Base-by-base conservation (phyloP, 2,888 invertebrate species). In the Drosophila helvetica region DNA sequence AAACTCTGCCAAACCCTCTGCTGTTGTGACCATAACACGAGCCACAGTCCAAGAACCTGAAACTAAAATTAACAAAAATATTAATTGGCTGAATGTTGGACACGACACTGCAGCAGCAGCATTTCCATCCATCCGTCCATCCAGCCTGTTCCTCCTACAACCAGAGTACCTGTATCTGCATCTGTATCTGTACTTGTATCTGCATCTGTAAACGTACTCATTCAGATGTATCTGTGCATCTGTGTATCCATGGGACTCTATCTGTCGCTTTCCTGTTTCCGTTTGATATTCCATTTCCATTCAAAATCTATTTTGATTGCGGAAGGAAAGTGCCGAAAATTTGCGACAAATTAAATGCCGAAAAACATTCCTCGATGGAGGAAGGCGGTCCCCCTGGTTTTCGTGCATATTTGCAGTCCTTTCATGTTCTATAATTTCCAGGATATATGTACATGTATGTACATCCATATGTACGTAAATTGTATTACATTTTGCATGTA, bases 1-100 rank as follows among this genome's bases (percentile, higher is more conserved):
- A 63, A 62, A 38, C 38, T 7, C 7, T n/a, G 38, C 7, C 7
- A 6, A 15, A 15, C 5, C 38, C 38, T 12, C 38, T 68, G 59
- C 17, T 54, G 60, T 56, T 43, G 27, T 47, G 63, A 53, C 50
- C 64, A 58, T 58, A 51, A 48, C 38, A 38, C 38, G 38, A 38
- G 38, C 38, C 38, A 38, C 38, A n/a, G 33, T 61, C 52, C 67
- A 47, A 67, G 75, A 54, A 55, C 19, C 54, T 50, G 55, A 59
- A 75, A 52, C 66, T 71, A 66, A 74, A 79, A 79, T 81, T 74
- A 79, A 79, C 79, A 74, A 85, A 38, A 86, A 81, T 79, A 84
- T 79, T 87, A 84, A 87, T 84, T 87, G 87, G 76, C 76, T 75
- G 73, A 74, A 76, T 75, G 38, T 6, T 38, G 38, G 38, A 38